Evolutionary conservation across 2,113 vertebrate genomes (phyloP).

Genomic region (Galeopterus variegatus): DNA sequence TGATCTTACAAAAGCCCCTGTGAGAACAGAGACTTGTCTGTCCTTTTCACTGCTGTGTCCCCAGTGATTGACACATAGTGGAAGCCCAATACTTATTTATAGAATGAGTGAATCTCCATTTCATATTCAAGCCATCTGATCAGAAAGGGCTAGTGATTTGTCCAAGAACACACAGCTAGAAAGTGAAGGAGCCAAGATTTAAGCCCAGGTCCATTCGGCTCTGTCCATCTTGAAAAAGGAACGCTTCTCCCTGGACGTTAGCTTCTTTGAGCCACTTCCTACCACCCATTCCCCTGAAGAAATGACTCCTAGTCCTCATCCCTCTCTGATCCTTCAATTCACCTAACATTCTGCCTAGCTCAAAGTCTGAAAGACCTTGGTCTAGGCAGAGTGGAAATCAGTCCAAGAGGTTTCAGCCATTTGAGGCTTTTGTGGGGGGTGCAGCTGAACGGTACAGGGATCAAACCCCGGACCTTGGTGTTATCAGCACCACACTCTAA

Average conservation of each 20-base stretch:
- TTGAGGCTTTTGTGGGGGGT: too few relatives aligned
- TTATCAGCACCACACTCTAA: too few relatives aligned
- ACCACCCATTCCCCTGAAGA: not conserved
- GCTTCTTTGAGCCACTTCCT: not conserved
- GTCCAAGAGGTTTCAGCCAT: not conserved
- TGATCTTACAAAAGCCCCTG: not conserved
- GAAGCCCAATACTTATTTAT: too few relatives aligned
- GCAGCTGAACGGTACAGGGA: too few relatives aligned
- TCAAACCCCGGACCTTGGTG: too few relatives aligned
- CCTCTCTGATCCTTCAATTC: not conserved
- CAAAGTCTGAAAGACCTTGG: not conserved
- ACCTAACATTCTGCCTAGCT: not conserved
- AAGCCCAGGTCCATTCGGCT: not conserved
- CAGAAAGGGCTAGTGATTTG: not conserved
- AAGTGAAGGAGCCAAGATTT: not conserved
- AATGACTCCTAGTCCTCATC: not conserved
- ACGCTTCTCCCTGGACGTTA: not conserved
- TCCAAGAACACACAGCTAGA: not conserved
- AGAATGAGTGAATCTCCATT: not conserved
- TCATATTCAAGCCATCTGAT: not conserved
- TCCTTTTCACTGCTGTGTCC: not conserved
- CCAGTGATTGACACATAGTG: not conserved
- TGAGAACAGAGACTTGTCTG: not conserved
- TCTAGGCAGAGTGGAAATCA: not conserved
- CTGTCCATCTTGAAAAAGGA: not conserved